These are phyloP conservation scores for Mimachlamys varia DNA, from an alignment of 2,888 invertebrate species.

Conservation along the genomic window DNA sequence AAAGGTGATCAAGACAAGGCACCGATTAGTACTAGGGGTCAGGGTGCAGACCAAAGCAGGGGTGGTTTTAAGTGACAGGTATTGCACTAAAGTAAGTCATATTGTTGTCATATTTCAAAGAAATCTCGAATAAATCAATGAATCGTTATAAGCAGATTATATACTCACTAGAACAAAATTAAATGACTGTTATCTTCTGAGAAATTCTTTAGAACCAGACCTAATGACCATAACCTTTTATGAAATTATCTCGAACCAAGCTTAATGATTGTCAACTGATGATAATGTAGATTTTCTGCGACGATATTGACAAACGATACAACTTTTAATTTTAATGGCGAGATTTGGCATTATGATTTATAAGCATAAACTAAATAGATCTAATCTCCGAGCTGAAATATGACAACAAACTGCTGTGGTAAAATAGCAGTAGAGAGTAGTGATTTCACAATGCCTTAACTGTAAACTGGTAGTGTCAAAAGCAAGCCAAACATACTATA, in stretches of 20 bases:
- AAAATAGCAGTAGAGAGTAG: background rate
- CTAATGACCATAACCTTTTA: too few relatives aligned
- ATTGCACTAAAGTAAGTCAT: background rate
- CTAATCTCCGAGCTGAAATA: background rate
- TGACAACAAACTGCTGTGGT: background rate
- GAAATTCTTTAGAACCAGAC: too few relatives aligned
- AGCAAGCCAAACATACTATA: background rate
- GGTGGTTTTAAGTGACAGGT: background rate
- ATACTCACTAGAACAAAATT: background rate
- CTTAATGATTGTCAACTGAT: too few relatives aligned
- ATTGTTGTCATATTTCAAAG: background rate
- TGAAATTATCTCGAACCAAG: too few relatives aligned
- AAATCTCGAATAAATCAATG: background rate
- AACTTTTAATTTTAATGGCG: too few relatives aligned
- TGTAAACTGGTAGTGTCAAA: background rate
- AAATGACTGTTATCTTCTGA: too few relatives aligned
- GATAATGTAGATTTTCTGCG: too few relatives aligned
- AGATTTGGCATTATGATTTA: too few relatives aligned
- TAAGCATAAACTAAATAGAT: too few relatives aligned
- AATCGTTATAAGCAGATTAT: background rate
- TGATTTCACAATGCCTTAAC: background rate
- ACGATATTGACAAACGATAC: too few relatives aligned
- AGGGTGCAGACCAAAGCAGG: background rate
- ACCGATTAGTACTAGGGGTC: background rate
- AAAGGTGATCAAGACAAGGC: slow-evolving; percentile 20